These are phyloP conservation scores for Pristionchus japonicus DNA, from an alignment of 2,888 invertebrate species.

Conservation along the genomic window DNA sequence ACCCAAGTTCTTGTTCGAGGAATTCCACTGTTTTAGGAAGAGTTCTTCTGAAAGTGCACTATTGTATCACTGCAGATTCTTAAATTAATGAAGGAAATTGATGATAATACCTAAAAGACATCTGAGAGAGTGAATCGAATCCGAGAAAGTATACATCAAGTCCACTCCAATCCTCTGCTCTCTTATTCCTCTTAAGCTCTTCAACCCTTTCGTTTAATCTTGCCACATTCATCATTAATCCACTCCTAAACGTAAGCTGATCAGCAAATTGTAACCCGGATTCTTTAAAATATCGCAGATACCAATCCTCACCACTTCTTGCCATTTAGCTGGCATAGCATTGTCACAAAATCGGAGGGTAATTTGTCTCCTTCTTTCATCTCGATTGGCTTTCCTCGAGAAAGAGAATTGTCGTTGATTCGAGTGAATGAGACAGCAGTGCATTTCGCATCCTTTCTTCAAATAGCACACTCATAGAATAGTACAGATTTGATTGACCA, in stretches of 20 bases:
- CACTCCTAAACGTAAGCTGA: slow-evolving; percentile 50
- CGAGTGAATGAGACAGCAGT: slow-evolving; percentile 53
- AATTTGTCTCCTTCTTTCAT: slow-evolving; percentile 24
- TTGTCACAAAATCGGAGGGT: slow-evolving; percentile 51
- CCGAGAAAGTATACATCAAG: slow-evolving; percentile 79
- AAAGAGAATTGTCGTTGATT: slow-evolving; percentile 54
- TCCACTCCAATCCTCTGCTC: slow-evolving; percentile 47
- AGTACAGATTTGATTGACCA: too few species aligned
- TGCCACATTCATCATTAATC: slow-evolving; percentile 54
- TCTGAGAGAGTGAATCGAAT: slow-evolving; percentile 89
- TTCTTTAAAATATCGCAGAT: neutral
- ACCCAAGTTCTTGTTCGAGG: slow-evolving; percentile 76
- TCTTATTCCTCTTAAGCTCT: slow-evolving; percentile 33
- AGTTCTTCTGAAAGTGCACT: slow-evolving; percentile 83
- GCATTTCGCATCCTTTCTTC: slow-evolving; percentile 53
- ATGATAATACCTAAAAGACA: slow-evolving; percentile 81
- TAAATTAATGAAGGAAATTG: too few species aligned
- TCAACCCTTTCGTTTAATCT: neutral
- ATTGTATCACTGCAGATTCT: too few species aligned
- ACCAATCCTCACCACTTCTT: slow-evolving; percentile 50
- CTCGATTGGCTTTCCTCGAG: slow-evolving; percentile 48
- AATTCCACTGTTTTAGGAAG: slow-evolving; percentile 85
- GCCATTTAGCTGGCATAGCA: slow-evolving; percentile 51
- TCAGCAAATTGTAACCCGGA: too few species aligned
- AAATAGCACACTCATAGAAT: neutral